Conservation (phyloP, 2,888 invertebrate genomes). For the Tipula unca region DNA sequence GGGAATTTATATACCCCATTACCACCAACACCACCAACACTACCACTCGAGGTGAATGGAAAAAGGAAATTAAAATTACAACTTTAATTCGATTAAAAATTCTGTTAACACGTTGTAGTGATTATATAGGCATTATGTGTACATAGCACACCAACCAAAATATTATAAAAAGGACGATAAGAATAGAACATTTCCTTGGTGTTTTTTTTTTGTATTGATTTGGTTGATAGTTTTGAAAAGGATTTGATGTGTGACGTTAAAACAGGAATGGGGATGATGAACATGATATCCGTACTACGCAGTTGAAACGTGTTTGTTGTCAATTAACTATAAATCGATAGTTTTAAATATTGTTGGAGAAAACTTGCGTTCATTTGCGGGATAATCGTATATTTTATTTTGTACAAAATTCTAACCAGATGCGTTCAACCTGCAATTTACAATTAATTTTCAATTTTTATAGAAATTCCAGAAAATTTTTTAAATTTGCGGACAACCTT, state of each 20-base stretch:
- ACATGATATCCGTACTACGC: neutral
- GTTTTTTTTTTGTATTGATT: neutral
- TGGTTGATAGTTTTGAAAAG: neutral
- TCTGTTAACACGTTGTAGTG: constrained; percentile 8
- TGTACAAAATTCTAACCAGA: too few relatives aligned
- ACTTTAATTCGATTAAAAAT: neutral
- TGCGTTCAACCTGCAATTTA: too few relatives aligned
- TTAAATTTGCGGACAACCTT: too few relatives aligned
- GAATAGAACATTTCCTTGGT: neutral
- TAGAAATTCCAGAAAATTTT: too few relatives aligned
- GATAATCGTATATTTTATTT: too few relatives aligned
- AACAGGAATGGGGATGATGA: neutral
- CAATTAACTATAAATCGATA: neutral
- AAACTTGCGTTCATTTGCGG: neutral
- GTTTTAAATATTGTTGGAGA: neutral
- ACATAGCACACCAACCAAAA: neutral
- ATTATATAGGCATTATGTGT: neutral
- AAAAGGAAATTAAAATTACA: constrained; percentile 8
- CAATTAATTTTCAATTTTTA: too few relatives aligned
- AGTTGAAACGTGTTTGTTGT: neutral
- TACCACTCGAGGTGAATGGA: too few relatives aligned
- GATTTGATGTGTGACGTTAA: neutral
- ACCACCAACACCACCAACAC: neutral
- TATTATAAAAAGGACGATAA: neutral
- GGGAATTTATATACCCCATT: neutral